Evolutionary conservation across 2,113 vertebrate species (phyloP).

Genomic region (Hippocampus mohnikei): DNA sequence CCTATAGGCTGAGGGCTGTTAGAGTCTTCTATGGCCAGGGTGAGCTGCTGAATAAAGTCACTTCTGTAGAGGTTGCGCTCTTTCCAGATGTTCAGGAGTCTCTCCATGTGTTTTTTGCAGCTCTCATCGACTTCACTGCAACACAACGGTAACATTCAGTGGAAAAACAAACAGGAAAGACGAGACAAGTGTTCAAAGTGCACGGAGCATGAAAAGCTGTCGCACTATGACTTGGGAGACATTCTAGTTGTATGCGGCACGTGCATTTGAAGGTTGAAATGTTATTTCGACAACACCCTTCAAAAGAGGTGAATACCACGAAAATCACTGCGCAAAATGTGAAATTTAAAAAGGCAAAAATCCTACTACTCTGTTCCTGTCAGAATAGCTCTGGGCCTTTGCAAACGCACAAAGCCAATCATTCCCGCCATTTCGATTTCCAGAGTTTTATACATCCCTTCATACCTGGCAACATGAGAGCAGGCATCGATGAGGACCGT

Average conservation of each 20-base stretch:
- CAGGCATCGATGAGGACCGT: slow-evolving; percentile 94
- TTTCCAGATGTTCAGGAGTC: slow-evolving; percentile 97
- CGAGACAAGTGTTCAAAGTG: background rate
- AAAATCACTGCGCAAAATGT: too few species aligned
- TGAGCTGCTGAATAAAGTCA: slow-evolving; percentile 96
- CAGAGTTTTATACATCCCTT: background rate
- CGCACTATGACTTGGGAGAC: too few species aligned
- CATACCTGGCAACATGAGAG: slow-evolving; percentile 93
- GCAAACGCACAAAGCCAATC: background rate
- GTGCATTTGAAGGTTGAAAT: background rate
- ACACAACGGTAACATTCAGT: background rate
- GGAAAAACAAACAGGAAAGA: background rate
- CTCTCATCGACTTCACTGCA: slow-evolving; percentile 88
- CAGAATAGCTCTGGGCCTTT: background rate
- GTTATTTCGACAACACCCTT: background rate
- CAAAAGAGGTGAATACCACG: background rate
- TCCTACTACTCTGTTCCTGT: too few species aligned
- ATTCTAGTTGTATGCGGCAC: background rate
- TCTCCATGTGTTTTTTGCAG: slow-evolving; percentile 93
- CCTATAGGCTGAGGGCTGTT: slow-evolving; percentile 89
- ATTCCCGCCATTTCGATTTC: background rate
- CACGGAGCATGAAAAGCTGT: background rate
- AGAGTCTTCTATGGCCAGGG: slow-evolving; percentile 91
- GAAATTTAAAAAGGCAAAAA: too few species aligned
- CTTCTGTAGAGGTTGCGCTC: slow-evolving; percentile 88